Percentiles rank a stretch among this genome's conserved stretches.
phyloP scores from a whole-genome alignment of 30 jellyfish, hydroid and myxozoan species.

The Turritopsis rubra region DNA sequence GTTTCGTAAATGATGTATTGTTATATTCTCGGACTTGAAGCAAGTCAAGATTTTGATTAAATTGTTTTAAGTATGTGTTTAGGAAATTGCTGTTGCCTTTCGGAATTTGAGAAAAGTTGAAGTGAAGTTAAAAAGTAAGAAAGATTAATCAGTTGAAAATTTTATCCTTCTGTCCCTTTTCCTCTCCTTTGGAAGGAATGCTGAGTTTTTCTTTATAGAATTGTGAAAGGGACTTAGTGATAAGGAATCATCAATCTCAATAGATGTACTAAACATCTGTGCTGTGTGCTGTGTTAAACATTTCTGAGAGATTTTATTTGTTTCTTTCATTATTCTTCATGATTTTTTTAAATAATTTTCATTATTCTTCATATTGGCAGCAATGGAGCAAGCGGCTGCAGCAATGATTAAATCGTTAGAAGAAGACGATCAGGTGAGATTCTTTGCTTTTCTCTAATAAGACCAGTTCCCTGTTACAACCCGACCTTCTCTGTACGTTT shows the following conservation, averaged over 20 bases:
- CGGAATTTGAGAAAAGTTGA: constrained; percentile 37
- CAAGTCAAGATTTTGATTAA: no score
- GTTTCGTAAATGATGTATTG: neutral
- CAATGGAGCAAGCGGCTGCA: constrained; percentile 30
- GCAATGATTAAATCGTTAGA: constrained; percentile 17
- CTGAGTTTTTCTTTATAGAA: neutral
- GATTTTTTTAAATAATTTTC: no score
- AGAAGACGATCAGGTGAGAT: neutral
- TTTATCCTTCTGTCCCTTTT: neutral
- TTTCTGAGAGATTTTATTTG: no score
- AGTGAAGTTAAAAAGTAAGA: constrained; percentile 38
- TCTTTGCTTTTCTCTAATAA: no score
- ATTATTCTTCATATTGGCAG: neutral
- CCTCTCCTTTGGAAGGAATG: neutral
- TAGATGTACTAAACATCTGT: no score
- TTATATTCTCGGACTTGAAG: neutral
- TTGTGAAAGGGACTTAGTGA: no score
- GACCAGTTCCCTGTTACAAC: no score
- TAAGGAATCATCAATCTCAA: no score
- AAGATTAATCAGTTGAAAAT: neutral
- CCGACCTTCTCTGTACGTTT: no score
- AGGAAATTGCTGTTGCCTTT: constrained; percentile 40
- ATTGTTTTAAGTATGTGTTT: neutral
- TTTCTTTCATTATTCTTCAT: neutral
- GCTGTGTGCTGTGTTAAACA: no score